Evolutionary conservation across 2,888 invertebrate species (phyloP), one percentile per base, ranked within the genome.

Genomic region (Scaptomyza reducta): DNA sequence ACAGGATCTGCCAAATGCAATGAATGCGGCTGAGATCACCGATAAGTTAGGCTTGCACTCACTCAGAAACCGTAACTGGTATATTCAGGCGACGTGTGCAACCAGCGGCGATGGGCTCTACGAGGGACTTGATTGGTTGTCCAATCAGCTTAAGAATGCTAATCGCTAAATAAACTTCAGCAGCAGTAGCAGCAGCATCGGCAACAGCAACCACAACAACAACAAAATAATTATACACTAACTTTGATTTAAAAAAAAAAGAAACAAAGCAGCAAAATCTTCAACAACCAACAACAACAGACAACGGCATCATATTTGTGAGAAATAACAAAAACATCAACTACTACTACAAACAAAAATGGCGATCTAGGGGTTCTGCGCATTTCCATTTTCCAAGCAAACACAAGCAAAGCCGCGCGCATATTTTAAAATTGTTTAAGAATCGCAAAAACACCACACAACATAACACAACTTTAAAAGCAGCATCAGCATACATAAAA

Each of bases 21-120:
- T 99, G 99, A 99, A 98, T 93, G 99, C 99, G 79, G 99, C 99
- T 74, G 99, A 99, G 94, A 98, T 99, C 89, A 99, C 99, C 89
- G 99, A 99, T 93, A 99, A 99, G 94, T 94, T 99, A 92, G 98
- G 98, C 77, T 95, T 99, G 92, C 99, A 99, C 93, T 97, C 98
- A 91, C 94, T 99, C 93, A 96, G 99, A 93, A 98, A 99, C 94
- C 97, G 99, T 92, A 97, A 98, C 93, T 98, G 98, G 98, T 98
- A 97, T 94, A 98, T 98, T 92, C 98, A 97, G 93, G 97, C 97
- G 91, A 97, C 97, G 91, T 99, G 99, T 94, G 99, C 99, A 93
- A 99, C 99, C 85, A 98, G 97, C 91, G 99, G 99, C 84, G 99
- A 99, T 93, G 99, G 99, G 78, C 95, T 99, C 80, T 99, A 99